Evolutionary conservation across 2,797 vertebrate genomes (phyloP).

Genomic region (Eleutherodactylus coqui): DNA sequence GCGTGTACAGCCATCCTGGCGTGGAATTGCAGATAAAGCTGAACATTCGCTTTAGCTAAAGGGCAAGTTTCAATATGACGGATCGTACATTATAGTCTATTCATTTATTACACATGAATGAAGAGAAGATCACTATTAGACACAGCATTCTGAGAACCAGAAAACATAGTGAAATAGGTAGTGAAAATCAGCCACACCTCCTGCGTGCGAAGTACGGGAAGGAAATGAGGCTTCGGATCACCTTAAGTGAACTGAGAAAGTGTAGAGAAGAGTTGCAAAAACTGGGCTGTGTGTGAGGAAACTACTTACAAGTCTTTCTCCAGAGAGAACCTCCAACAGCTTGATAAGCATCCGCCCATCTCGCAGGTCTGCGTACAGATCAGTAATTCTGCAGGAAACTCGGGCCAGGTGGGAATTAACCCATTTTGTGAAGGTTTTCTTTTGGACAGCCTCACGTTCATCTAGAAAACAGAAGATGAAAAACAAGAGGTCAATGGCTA

Average conservation of each 20-base stretch:
- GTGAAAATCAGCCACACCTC: background rate
- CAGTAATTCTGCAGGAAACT: constrained; percentile 86
- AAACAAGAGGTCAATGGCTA: background rate
- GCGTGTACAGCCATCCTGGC: too few relatives aligned
- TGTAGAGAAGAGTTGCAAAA: background rate
- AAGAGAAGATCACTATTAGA: background rate
- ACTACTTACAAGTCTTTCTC: constrained; percentile 87
- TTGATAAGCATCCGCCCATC: constrained; percentile 97
- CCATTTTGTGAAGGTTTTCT: constrained; percentile 91
- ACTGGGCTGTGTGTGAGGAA: background rate
- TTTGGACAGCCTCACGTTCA: constrained; percentile 89
- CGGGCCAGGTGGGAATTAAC: constrained; percentile 88
- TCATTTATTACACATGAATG: background rate
- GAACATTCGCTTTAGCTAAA: background rate
- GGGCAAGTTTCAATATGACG: background rate
- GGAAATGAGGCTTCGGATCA: background rate
- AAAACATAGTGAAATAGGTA: constrained; percentile 6
- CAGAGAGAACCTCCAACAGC: constrained; percentile 91
- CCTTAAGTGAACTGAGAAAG: background rate
- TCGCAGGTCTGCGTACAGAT: constrained; percentile 86
- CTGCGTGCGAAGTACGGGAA: background rate
- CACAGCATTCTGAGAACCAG: background rate
- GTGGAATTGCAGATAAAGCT: too few relatives aligned
- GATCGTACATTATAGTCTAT: background rate
- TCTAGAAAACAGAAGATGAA: constrained; percentile 70